Base-by-base conservation (phyloP, 2,888 invertebrate genomes). In the Callyntrura sp. region DNA sequence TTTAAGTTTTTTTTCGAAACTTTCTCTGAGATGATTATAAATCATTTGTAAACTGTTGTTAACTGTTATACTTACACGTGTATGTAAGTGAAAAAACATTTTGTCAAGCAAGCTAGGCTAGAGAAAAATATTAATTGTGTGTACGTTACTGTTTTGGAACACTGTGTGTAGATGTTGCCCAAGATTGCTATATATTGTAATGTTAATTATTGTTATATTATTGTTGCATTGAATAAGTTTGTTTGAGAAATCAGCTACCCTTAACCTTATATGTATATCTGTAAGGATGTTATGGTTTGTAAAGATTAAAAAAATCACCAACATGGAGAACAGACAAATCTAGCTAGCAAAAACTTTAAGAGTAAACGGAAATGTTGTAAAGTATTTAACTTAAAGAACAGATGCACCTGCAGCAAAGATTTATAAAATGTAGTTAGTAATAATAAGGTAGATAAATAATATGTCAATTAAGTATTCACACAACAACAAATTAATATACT, bases 321-420 rank as follows among this genome's bases (percentile, higher is more conserved):
- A 62, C 60, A 17, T 17, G n/a, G 8, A 20, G 8, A 62, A 62
- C 60, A 62, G 60, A 62, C 60, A 62, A 62, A 62, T 62, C 60
- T 62, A 62, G 60, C 60, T 20, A 62, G 20, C 20, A 62, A 23
- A 62, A 23, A 51, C 51, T 51, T 51, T 51, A 35, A 35, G 35
- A 35, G 35, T 57, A 57, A 62, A 62, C 20, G 60, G 60, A 23
- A 62, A 11, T 62, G 60, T 62, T 62, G 60, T 62, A 62, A 62
- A 23, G 60, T 62, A 62, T 62, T 62, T 62, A 62, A 62, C 6
- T n/a, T 55, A 55, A 17, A 55, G 55, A 55, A 12, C 14, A 55
- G 55, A 55, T 55, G 55, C 55, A 55, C 55, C 4, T 55, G 5
- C 11, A 51, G 51, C 14, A 51, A 51, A 51, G 11, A 51, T 14